phyloP scores from a whole-genome alignment of 2,113 vertebrate species.

The Athene cunicularia region DNA sequence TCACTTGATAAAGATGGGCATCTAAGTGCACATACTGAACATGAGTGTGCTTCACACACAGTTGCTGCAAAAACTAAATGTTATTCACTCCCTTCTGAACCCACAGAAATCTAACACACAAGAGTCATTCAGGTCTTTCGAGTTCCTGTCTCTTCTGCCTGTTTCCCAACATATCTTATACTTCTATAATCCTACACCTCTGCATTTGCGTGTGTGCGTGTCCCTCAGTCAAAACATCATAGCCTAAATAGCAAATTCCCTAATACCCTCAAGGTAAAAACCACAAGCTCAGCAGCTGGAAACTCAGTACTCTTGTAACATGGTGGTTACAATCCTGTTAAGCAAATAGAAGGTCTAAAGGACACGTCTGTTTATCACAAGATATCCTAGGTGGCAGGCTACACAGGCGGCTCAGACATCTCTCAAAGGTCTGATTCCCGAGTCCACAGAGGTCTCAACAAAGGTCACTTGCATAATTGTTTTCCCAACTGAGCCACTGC shows the following conservation, averaged over 20 bases:
- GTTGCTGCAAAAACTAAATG: background rate
- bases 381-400: background rate
- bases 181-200: background rate
- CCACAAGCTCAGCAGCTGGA: constrained; percentile 31
- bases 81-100: background rate
- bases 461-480: constrained; percentile 48
- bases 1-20: background rate
- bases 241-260: background rate
- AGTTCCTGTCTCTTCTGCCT: background rate
- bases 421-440: constrained; percentile 6
- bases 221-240: background rate
- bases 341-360: constrained; percentile 62
- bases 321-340: background rate
- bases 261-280: background rate
- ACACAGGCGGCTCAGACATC: background rate
- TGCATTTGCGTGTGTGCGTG: background rate
- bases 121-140: background rate
- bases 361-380: constrained; percentile 10
- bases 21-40: background rate
- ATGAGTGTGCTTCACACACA: rapidly evolving
- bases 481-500: background rate
- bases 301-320: constrained; percentile 1
- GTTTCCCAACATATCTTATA: background rate
- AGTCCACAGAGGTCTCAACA: constrained; percentile 7
- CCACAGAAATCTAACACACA: background rate